phyloP scores from a whole-genome alignment of 2,113 vertebrate species.

The Pogonocichla stellata region DNA sequence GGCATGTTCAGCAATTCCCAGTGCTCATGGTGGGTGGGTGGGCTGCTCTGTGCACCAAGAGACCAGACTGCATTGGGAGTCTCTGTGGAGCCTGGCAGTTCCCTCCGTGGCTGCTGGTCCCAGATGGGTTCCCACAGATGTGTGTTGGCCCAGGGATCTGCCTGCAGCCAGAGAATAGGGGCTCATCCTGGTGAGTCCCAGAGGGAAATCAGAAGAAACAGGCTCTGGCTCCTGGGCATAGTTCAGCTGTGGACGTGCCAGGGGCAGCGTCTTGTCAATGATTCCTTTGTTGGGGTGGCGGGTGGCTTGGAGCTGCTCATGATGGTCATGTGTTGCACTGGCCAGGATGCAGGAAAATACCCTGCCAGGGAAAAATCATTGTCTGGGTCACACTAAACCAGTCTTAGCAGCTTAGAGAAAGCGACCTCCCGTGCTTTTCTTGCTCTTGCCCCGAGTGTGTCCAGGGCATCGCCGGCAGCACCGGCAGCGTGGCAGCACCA shows the following conservation, averaged over 20 bases:
- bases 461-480: neutral
- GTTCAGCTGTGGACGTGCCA: neutral
- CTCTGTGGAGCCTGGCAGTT: neutral
- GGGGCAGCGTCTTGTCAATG: conserved; percentile 19
- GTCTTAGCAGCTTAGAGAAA: neutral
- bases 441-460: fast-evolving
- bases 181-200: neutral
- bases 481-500: too few relatives aligned
- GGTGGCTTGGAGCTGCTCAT: conserved; percentile 8
- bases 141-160: fast-evolving
- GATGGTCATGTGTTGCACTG: conserved; percentile 27
- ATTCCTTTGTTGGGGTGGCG: conserved; percentile 21
- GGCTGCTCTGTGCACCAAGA: neutral
- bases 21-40: fast-evolving
- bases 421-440: fast-evolving
- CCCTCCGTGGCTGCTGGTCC: fast-evolving
- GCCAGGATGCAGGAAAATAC: neutral
- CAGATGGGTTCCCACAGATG: neutral
- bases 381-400: neutral
- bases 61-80: fast-evolving
- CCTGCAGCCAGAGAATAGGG: neutral
- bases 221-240: neutral
- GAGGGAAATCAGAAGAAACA: neutral
- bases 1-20: neutral
- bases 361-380: neutral